phyloP scores from a whole-genome alignment of 2,888 invertebrate genomes.

The Pristionchus maxplancki region DNA sequence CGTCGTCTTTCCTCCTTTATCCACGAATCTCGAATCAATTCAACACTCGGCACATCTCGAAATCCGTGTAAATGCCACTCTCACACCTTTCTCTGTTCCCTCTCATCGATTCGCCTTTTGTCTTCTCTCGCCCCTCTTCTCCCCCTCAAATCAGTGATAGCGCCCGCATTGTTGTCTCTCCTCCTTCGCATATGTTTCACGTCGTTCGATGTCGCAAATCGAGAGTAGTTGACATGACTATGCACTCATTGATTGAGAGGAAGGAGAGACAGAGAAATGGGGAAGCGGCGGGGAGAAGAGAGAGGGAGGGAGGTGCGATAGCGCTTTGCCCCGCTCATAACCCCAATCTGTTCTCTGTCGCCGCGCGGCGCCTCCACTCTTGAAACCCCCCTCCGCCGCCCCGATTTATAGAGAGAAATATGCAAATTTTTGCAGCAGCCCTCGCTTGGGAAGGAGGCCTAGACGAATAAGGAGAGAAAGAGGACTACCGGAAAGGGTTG shows the following conservation, averaged over 20 bases:
- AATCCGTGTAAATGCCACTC: not conserved
- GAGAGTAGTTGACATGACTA: not conserved
- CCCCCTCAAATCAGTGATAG: constrained; percentile 12
- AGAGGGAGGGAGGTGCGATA: not conserved
- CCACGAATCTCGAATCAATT: constrained; percentile 40
- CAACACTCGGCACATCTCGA: not conserved
- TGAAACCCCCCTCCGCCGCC: not conserved
- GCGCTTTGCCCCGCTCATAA: not conserved
- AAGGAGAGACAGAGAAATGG: not conserved
- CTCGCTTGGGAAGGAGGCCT: constrained; percentile 42
- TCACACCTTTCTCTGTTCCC: not conserved
- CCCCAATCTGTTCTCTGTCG: not conserved
- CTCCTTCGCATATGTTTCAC: not conserved
- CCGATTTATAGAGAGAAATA: constrained; percentile 25
- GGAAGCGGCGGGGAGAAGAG: not conserved
- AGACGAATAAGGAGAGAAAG: not conserved
- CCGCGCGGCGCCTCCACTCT: not conserved
- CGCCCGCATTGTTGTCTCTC: not conserved
- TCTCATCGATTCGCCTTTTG: not conserved
- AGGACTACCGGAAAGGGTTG: not conserved
- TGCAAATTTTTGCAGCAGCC: constrained; percentile 13
- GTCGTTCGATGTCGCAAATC: not conserved
- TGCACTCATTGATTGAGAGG: constrained; percentile 29
- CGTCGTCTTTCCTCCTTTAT: not conserved
- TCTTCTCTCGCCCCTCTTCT: not conserved